Base-by-base conservation (phyloP, 2,797 vertebrate species). In the Cottoperca gobio region DNA sequence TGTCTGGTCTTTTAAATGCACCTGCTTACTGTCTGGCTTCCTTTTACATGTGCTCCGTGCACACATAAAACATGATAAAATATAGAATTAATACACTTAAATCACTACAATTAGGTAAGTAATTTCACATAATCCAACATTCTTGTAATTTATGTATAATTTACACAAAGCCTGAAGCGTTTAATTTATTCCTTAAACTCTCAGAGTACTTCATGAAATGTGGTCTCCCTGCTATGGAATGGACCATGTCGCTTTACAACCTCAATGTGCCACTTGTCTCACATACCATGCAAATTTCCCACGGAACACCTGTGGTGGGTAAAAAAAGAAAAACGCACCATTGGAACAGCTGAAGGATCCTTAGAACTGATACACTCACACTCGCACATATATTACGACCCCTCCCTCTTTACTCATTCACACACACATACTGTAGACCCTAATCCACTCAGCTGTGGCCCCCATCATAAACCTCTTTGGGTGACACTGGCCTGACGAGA, bases 401-500 rank as follows among this genome's bases (percentile, higher is more conserved):
- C 73, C 82, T 46, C 69, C 48, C 33, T 64, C 46, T 24, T 33
- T 42, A 31, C 50, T 21, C 46, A 42, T 54, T 28, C 76, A 68
- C 63, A 74, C 73, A 82, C 70, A 78, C 79, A 83, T 4, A 77
- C 60, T 39, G 75, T 46, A 90, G 83, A 90, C 87, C 77, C 74
- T 93, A 88, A 89, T 92, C 92, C 89, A 88, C 88, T 91, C 92
- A 92, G 88, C 91, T 93, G 89, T 83, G 82, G 60, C 74, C 78
- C 60, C 46, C 67, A 83, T 77, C 79, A 79, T 93, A 92, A 93
- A 93, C 87, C 91, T 91, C 90, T 92, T 87, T 92, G 88, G 89
- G 86, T 89, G 79, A 91, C 88, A 84, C 83, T 74, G 78, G 60
- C 82, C 77, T 76, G 76, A 89, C 68, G 76, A 92, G 89, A 93